Evolutionary conservation across 92 coral and sea anemone species (phyloP).

Genomic region (Porites cylindrica): DNA sequence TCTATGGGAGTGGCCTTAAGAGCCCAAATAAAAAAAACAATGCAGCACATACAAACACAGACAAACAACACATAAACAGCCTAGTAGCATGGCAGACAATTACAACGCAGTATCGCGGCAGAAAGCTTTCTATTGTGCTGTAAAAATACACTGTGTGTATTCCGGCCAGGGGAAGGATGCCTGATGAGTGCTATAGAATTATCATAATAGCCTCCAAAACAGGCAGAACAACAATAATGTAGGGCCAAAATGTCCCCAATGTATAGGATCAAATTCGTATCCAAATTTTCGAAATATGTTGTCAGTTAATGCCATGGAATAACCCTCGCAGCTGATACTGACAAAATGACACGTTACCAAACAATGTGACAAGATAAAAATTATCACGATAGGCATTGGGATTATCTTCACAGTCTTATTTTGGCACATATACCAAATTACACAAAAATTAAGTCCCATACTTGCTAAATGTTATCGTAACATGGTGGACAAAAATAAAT

Average conservation of each 20-base stretch:
- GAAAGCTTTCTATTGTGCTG: not conserved
- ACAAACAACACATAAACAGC: slow-evolving; percentile 24
- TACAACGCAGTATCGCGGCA: not conserved
- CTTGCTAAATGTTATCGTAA: not conserved
- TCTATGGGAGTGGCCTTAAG: not conserved
- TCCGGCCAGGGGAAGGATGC: not conserved
- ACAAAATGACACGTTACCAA: not conserved
- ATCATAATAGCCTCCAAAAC: not conserved
- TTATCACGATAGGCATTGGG: not conserved
- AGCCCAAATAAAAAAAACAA: not conserved
- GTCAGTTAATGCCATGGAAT: slow-evolving; percentile 17
- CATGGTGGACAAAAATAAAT: not conserved
- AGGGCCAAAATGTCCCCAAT: not conserved
- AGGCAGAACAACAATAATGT: not conserved
- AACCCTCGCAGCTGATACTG: not conserved
- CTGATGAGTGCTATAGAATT: not conserved
- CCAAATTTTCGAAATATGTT: not conserved
- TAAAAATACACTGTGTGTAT: not conserved
- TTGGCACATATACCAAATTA: not conserved
- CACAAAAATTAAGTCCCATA: no score
- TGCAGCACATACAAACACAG: slow-evolving; percentile 1
- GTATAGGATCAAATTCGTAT: slow-evolving; percentile 21
- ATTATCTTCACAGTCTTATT: slow-evolving; percentile 5
- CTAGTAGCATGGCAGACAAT: slow-evolving; percentile 14
- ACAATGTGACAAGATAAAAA: not conserved